Conservation (phyloP, 2,888 invertebrate genomes). For the Ectobius pallidus region DNA sequence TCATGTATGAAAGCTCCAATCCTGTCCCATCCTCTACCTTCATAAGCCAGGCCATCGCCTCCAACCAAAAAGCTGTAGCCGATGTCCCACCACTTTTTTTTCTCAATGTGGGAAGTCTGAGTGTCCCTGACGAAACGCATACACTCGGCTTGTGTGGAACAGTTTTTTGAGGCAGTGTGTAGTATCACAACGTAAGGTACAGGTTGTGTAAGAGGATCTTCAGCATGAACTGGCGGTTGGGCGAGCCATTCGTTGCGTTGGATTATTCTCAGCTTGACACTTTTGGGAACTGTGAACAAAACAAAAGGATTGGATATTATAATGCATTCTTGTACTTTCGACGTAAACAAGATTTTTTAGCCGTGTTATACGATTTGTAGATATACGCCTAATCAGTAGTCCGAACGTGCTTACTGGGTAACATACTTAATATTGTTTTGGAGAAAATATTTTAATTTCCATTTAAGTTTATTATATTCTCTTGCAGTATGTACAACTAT, state of each 20-base stretch:
- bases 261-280: conserved; percentile 60
- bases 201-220: conserved; percentile 17
- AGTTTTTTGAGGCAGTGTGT: conserved; percentile 69
- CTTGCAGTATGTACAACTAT: too few relatives aligned
- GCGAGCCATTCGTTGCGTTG: conserved; percentile 70
- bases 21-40: conserved; percentile 77
- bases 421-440: too few relatives aligned
- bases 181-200: conserved; percentile 23
- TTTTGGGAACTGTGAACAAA: too few relatives aligned
- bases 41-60: conserved; percentile 76
- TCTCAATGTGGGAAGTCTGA: conserved; percentile 71
- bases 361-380: too few relatives aligned
- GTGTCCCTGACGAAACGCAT: conserved; percentile 56
- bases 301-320: too few relatives aligned
- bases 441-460: too few relatives aligned
- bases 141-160: conserved; percentile 58
- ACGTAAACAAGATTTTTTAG: too few relatives aligned
- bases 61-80: conserved; percentile 81
- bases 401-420: too few relatives aligned
- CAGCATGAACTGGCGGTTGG: conserved; percentile 55
- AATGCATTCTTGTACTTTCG: too few relatives aligned
- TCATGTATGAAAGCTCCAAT: background rate
- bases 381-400: too few relatives aligned
- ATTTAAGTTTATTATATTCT: too few relatives aligned
- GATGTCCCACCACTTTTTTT: conserved; percentile 68